A percentile compares a stretch with the other conserved stretches of the same genome.
Conservation (phyloP, 2,797 vertebrate species). For the Gorsachius magnificus region DNA sequence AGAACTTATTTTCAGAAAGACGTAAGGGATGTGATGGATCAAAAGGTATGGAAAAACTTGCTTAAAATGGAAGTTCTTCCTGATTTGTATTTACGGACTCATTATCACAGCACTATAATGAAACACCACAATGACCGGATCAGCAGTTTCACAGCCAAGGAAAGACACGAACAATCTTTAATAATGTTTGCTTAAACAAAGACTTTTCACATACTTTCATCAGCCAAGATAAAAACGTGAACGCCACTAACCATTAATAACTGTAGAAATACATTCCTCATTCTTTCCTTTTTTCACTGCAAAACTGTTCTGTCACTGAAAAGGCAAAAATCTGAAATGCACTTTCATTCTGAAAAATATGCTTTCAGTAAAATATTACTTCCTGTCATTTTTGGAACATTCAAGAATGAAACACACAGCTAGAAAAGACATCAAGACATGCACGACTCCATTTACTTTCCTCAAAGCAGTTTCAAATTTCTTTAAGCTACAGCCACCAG, state of each 20-base stretch:
- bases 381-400: not conserved
- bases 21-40: not conserved
- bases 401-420: not conserved
- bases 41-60: slow-evolving; percentile 31
- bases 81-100: not conserved
- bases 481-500: not conserved
- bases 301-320: slow-evolving; percentile 36
- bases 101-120: not conserved
- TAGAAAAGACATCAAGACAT: not conserved
- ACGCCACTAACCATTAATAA: not conserved
- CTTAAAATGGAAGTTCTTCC: slow-evolving; percentile 19
- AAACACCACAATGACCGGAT: slow-evolving; percentile 9
- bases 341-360: not conserved
- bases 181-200: not conserved
- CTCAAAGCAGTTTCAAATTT: not conserved
- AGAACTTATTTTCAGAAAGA: not conserved
- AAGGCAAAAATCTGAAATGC: slow-evolving; percentile 22
- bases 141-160: not conserved
- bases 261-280: slow-evolving; percentile 11
- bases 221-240: not conserved
- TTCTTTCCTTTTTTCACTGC: slow-evolving; percentile 9
- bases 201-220: not conserved
- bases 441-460: not conserved
- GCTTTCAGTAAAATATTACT: not conserved
- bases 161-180: not conserved